These are phyloP conservation scores for Anas platyrhynchos DNA, from an alignment of 2,113 vertebrate species.

Conservation along the genomic window DNA sequence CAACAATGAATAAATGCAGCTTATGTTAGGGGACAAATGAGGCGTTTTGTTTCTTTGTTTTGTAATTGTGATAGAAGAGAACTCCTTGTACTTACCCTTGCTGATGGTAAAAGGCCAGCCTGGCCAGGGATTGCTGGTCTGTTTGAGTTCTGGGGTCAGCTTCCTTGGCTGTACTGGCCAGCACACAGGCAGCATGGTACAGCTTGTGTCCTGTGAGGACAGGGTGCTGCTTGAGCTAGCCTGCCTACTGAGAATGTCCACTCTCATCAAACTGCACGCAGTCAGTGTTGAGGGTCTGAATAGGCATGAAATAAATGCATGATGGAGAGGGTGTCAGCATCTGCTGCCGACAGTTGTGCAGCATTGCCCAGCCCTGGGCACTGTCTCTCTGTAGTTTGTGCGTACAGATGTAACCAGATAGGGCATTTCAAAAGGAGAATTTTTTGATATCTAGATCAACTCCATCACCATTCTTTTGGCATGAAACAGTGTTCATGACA, in stretches of 20 bases:
- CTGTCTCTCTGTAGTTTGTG: neutral
- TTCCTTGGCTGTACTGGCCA: neutral
- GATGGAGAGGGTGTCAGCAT: neutral
- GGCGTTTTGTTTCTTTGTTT: neutral
- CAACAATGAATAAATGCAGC: neutral
- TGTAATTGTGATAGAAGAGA: neutral
- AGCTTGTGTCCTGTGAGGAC: neutral
- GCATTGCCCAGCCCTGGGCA: neutral
- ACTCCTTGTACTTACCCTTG: neutral
- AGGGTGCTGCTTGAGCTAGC: neutral
- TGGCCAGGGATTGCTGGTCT: neutral
- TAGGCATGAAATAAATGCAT: neutral
- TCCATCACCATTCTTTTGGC: neutral
- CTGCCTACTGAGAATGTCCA: neutral
- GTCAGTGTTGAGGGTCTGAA: neutral
- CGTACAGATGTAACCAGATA: neutral
- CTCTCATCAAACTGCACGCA: neutral
- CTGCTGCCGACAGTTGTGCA: neutral
- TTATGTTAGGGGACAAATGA: neutral
- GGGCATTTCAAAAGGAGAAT: neutral
- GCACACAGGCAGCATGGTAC: neutral
- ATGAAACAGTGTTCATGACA: neutral
- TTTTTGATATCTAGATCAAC: neutral
- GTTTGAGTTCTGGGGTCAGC: rapidly evolving
- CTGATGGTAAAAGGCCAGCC: neutral